Conservation (phyloP, 2,888 invertebrate genomes). For the Boloria selene region DNA sequence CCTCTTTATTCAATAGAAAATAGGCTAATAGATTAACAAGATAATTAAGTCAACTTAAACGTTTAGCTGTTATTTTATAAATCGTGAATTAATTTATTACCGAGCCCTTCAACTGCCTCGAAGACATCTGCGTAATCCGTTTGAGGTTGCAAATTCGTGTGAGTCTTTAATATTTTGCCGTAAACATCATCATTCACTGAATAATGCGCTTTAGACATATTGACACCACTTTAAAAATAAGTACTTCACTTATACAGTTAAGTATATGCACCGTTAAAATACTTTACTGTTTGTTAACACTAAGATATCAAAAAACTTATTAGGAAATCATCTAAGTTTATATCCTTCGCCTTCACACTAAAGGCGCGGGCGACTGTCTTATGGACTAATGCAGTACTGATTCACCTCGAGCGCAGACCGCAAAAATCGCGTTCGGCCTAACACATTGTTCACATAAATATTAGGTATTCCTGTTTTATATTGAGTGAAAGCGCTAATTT, state of each 20-base stretch:
- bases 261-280: not conserved
- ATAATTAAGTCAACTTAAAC: constrained; percentile 16
- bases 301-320: constrained; percentile 60
- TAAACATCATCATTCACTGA: constrained; percentile 76
- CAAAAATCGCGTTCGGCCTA: constrained; percentile 68
- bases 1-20: constrained; percentile 21
- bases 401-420: constrained; percentile 72
- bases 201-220: constrained; percentile 67
- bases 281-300: constrained; percentile 50
- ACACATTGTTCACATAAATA: constrained; percentile 74
- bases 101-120: constrained; percentile 71
- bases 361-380: constrained; percentile 75
- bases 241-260: not conserved
- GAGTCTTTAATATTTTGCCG: constrained; percentile 70
- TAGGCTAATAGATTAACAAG: constrained; percentile 23
- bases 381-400: constrained; percentile 78
- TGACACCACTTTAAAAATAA: constrained; percentile 34
- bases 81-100: constrained; percentile 51
- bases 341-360: constrained; percentile 63
- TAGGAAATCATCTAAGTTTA: constrained; percentile 76
- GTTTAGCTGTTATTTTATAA: not conserved
- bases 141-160: constrained; percentile 54
- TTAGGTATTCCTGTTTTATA: constrained; percentile 52
- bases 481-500: constrained; percentile 14
- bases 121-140: constrained; percentile 70